Conservation (phyloP, 2,113 vertebrate genomes). For the Oriolus oriolus region DNA sequence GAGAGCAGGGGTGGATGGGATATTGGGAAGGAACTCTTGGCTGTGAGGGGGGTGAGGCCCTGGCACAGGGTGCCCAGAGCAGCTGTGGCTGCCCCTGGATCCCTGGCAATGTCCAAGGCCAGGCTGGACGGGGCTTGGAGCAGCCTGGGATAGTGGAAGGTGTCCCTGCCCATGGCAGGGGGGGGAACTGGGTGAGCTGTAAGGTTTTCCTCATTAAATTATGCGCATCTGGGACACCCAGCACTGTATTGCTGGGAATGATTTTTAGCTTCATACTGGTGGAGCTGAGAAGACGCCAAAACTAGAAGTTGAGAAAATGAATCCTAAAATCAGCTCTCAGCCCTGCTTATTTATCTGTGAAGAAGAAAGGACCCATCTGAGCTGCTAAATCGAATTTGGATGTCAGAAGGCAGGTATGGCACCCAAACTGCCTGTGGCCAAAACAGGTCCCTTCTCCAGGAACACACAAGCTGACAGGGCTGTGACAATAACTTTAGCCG, state of each 20-base stretch:
- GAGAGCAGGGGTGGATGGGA: background rate
- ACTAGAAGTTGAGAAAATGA: background rate
- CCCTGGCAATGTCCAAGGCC: background rate
- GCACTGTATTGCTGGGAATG: background rate
- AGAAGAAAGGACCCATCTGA: background rate
- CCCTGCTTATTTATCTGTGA: background rate
- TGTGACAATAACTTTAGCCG: background rate
- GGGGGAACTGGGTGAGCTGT: background rate
- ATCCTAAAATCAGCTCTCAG: background rate
- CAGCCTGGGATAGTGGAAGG: accelerated
- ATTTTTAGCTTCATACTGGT: background rate
- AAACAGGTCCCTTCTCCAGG: background rate
- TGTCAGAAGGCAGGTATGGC: background rate
- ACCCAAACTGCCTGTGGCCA: background rate
- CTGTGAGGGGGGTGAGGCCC: accelerated
- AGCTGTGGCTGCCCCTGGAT: background rate
- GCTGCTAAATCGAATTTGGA: background rate
- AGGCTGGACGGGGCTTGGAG: accelerated
- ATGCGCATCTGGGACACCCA: background rate
- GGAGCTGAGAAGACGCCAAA: background rate
- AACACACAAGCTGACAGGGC: background rate
- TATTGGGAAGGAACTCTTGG: background rate
- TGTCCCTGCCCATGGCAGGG: background rate
- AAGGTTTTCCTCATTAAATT: background rate
- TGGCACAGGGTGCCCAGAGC: background rate